Evolutionary conservation across 2,888 invertebrate genomes (phyloP).

Genomic region (Ophion slaviceki): DNA sequence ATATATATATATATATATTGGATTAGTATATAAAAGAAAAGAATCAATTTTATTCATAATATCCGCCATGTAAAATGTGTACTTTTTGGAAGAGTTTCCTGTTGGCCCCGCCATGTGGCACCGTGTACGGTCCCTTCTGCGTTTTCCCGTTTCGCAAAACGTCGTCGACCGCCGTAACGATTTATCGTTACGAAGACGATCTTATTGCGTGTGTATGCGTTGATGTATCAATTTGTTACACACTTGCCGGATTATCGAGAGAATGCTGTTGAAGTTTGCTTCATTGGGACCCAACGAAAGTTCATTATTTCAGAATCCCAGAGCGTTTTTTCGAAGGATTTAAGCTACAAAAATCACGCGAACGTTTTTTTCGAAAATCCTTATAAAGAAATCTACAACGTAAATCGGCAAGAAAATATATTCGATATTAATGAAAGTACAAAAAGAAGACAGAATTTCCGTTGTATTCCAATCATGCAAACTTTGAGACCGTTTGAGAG

Average conservation of each 20-base stretch:
- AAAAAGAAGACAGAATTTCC: background rate
- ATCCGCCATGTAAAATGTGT: constrained; percentile 11
- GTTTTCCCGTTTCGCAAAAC: constrained; percentile 26
- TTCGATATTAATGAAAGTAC: background rate
- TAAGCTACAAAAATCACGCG: too few relatives aligned
- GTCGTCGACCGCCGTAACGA: constrained; percentile 45
- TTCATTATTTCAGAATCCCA: too few relatives aligned
- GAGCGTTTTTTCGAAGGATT: too few relatives aligned
- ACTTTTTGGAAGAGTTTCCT: constrained; percentile 36
- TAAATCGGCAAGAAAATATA: background rate
- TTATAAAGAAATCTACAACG: background rate
- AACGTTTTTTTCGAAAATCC: too few relatives aligned
- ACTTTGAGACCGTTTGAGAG: background rate
- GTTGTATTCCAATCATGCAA: too few relatives aligned
- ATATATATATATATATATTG: background rate
- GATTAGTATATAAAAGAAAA: constrained; percentile 23
- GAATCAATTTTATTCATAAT: constrained; percentile 41
- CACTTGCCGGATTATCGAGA: constrained; percentile 21
- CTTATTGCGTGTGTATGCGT: background rate
- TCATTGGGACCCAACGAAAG: too few relatives aligned
- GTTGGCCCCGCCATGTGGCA: constrained; percentile 40
- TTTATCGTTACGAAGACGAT: constrained; percentile 42
- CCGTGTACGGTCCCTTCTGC: constrained; percentile 1
- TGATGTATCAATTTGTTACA: constrained; percentile 40
- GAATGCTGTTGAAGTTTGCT: background rate